A percentile compares a stretch with the other conserved stretches of the same genome.
Conservation (phyloP, 1,140 invertebrate genomes). For the Euwallacea fornicatus region DNA sequence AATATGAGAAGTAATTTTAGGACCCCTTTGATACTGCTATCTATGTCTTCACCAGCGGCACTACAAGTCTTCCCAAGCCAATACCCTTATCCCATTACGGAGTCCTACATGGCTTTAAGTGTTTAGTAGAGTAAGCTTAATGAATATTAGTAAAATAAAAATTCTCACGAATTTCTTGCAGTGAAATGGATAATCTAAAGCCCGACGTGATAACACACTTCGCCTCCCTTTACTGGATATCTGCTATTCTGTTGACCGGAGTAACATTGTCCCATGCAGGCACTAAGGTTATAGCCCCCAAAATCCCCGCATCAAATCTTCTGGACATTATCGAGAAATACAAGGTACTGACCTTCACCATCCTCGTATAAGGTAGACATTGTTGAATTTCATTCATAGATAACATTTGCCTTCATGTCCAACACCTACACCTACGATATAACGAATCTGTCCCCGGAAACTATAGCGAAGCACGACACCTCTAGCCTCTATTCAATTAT, state of each 20-base stretch:
- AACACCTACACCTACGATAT: slow-evolving; percentile 49
- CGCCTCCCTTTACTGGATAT: slow-evolving; percentile 43
- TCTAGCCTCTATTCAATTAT: slow-evolving; percentile 49
- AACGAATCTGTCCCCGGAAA: slow-evolving; percentile 45
- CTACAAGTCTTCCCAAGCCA: slow-evolving; percentile 76
- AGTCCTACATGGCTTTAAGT: slow-evolving; percentile 30
- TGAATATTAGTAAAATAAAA: neutral
- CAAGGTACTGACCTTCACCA: slow-evolving; percentile 43
- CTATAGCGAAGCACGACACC: slow-evolving; percentile 50
- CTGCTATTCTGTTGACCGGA: slow-evolving; percentile 36
- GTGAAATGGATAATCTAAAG: slow-evolving; percentile 32
- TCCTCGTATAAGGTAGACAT: neutral
- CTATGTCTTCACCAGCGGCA: slow-evolving; percentile 68
- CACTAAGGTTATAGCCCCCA: slow-evolving; percentile 47
- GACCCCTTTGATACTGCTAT: slow-evolving; percentile 45
- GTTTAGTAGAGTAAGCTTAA: slow-evolving; percentile 25
- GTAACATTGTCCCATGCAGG: slow-evolving; percentile 44
- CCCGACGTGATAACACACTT: slow-evolving; percentile 33
- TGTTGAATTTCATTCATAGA: slow-evolving; percentile 44
- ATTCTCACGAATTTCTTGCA: slow-evolving; percentile 12
- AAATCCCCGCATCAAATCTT: slow-evolving; percentile 49
- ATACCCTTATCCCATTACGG: slow-evolving; percentile 37
- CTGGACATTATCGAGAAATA: slow-evolving; percentile 53
- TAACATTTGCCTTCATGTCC: slow-evolving; percentile 47
- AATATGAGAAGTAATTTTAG: neutral